Conservation (phyloP, 2,797 vertebrate genomes). For the Manis javanica region DNA sequence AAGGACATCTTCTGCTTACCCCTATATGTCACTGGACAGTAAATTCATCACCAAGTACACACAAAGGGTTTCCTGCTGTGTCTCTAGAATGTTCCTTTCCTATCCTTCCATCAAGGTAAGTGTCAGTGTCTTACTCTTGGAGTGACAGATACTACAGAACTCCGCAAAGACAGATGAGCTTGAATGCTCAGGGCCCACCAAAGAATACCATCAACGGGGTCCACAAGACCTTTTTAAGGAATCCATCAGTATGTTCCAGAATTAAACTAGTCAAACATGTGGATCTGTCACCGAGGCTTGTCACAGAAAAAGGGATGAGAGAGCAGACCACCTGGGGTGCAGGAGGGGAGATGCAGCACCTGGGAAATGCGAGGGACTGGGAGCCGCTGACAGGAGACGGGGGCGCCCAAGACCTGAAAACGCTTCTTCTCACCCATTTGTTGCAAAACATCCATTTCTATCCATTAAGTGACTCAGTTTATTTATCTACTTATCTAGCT, state of each 20-base stretch:
- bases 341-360: not conserved
- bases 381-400: not conserved
- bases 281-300: not conserved
- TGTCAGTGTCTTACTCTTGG: not conserved
- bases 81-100: not conserved
- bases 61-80: not conserved
- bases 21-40: not conserved
- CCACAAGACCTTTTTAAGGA: not conserved
- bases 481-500: not conserved
- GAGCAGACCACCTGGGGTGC: not conserved
- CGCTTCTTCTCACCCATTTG: not conserved
- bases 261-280: not conserved
- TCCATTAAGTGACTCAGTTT: not conserved
- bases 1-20: not conserved
- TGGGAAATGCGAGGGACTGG: fast-evolving
- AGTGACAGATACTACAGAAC: not conserved
- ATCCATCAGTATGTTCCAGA: not conserved
- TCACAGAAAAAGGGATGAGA: not conserved
- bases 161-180: not conserved
- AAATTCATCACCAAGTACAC: not conserved
- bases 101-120: not conserved
- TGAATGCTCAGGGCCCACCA: not conserved
- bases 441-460: not conserved
- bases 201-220: not conserved
- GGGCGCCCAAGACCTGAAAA: not conserved